Percentiles rank a stretch among this genome's conserved stretches.
phyloP scores from a whole-genome alignment of 2,113 vertebrate genomes.

The Nannospalax galili region DNA sequence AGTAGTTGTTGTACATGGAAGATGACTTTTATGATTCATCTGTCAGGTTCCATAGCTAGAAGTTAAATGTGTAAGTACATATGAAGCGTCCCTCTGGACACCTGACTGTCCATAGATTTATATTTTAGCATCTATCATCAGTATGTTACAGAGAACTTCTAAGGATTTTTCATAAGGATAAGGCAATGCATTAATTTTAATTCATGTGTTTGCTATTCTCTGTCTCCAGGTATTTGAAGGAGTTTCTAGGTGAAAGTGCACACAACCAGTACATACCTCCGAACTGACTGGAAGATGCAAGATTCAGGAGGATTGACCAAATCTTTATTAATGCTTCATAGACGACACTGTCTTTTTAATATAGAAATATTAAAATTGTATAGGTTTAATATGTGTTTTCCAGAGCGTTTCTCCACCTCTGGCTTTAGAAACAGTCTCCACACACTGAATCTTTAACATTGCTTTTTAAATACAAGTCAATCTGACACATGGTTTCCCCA shows the following conservation, averaged over 20 bases:
- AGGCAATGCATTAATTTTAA: constrained; percentile 4
- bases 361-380: constrained; percentile 7
- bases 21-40: not conserved
- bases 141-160: not conserved
- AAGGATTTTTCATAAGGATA: constrained; percentile 10
- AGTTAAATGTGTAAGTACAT: not conserved
- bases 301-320: not conserved
- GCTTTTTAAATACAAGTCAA: not conserved
- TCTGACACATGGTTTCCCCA: not conserved
- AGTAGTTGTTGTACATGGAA: not conserved
- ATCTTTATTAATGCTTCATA: constrained; percentile 23
- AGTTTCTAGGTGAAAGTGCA: not conserved
- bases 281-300: not conserved
- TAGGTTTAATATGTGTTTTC: too few relatives aligned
- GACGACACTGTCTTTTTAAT: not conserved
- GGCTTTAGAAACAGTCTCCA: not conserved
- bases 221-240: not conserved
- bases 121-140: not conserved
- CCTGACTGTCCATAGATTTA: not conserved
- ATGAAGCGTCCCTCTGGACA: not conserved
- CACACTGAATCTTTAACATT: not conserved
- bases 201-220: constrained; percentile 14
- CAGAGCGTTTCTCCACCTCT: not conserved
- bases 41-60: not conserved
- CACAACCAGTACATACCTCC: not conserved